phyloP scores from a whole-genome alignment of 2,888 invertebrate species.

The Dolichopus griseipennis region DNA sequence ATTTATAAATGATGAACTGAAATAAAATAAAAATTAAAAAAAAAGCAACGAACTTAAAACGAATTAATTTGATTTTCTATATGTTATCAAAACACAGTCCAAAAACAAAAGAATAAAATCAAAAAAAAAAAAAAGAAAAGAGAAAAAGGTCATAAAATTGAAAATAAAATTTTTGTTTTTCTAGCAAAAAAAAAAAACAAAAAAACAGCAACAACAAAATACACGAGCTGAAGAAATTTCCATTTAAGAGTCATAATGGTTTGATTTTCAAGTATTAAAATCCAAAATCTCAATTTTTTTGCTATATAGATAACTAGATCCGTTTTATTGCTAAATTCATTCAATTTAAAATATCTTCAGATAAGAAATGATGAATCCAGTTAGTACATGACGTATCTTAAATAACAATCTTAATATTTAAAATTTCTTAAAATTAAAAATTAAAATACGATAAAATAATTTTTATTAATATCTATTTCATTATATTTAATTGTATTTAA shows the following conservation, averaged over 20 bases:
- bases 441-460: too few species aligned
- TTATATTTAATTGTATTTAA: too few species aligned
- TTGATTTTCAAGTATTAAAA: background rate
- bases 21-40: background rate
- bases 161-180: background rate
- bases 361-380: background rate
- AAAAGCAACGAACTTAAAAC: background rate
- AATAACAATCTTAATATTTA: too few species aligned
- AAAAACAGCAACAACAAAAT: background rate
- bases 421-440: too few species aligned
- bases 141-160: slow-evolving; percentile 1
- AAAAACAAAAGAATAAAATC: too few species aligned
- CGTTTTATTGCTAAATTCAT: background rate
- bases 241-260: slow-evolving; percentile 3
- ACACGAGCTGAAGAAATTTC: background rate
- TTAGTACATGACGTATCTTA: too few species aligned
- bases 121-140: too few species aligned
- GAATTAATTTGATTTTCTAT: slow-evolving; percentile 4
- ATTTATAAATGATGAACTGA: background rate
- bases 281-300: background rate
- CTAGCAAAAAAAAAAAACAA: background rate
- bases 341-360: background rate
- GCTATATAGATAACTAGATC: too few species aligned
- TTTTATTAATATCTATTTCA: too few species aligned
- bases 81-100: background rate